phyloP scores from a whole-genome alignment of 2,888 invertebrate species.

The Scrobipalpa costella region DNA sequence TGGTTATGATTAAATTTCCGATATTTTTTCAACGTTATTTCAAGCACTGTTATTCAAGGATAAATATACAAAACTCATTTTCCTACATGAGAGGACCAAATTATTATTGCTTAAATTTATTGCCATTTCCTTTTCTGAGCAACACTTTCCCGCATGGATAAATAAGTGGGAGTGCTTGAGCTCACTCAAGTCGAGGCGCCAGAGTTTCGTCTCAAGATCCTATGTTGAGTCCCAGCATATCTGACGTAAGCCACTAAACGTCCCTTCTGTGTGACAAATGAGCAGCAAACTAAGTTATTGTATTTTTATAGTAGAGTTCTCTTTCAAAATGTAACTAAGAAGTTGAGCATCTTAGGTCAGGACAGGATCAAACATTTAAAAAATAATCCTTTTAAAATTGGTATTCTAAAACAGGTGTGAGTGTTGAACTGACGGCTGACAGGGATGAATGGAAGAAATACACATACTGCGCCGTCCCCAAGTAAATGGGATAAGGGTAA shows the following conservation, averaged over 20 bases:
- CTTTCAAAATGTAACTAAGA: no score
- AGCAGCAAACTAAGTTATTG: background rate
- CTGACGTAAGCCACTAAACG: background rate
- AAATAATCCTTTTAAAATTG: no score
- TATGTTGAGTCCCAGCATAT: background rate
- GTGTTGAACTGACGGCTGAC: no score
- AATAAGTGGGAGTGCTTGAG: background rate
- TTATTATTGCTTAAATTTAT: background rate
- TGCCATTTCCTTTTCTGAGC: background rate
- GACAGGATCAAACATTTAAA: no score
- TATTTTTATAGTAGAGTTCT: background rate
- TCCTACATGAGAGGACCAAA: background rate
- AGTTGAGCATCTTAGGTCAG: no score
- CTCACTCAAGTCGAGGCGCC: background rate
- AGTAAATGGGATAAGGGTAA: no score
- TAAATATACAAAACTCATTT: background rate
- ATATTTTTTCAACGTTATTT: no score
- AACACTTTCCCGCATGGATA: background rate
- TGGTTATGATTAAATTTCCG: no score
- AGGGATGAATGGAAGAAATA: no score
- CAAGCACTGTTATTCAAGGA: no score
- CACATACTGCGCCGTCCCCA: no score
- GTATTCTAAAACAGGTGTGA: no score
- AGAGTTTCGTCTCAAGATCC: conserved; percentile 4
- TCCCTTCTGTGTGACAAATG: conserved; percentile 3